These are phyloP conservation scores for Drosophila sp. DNA, from an alignment of 1,140 invertebrate species.

Conservation along the genomic window DNA sequence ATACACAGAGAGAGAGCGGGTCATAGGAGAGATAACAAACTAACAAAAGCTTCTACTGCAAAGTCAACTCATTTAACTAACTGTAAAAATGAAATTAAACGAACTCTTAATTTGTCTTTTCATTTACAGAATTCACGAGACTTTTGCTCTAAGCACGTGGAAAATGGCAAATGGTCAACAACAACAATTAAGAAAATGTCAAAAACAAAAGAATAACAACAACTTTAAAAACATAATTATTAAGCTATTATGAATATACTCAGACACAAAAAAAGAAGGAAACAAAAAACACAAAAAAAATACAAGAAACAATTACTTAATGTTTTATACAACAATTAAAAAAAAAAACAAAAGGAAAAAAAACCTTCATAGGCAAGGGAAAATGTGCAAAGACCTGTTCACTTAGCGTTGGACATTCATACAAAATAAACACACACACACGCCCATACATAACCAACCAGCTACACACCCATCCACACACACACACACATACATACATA, in stretches of 20 bases:
- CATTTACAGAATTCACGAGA: slow-evolving; percentile 87
- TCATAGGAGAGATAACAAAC: no score
- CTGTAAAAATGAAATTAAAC: slow-evolving; percentile 25
- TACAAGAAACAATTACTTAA: slow-evolving; percentile 46
- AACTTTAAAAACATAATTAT: slow-evolving; percentile 46
- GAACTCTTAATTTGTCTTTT: slow-evolving; percentile 30
- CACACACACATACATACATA: not conserved
- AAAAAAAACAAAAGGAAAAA: slow-evolving; percentile 31
- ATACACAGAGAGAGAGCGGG: no score
- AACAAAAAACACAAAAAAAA: slow-evolving; percentile 31
- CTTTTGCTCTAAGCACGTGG: slow-evolving; percentile 84
- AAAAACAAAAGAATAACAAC: slow-evolving; percentile 41
- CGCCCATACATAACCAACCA: slow-evolving; percentile 3
- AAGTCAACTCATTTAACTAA: no score
- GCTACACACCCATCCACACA: no score
- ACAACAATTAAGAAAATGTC: slow-evolving; percentile 15
- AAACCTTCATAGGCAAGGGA: slow-evolving; percentile 47
- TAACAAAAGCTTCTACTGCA: no score
- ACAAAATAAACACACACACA: not conserved
- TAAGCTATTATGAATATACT: slow-evolving; percentile 76
- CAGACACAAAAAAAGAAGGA: slow-evolving; percentile 53
- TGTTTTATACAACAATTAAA: slow-evolving; percentile 57
- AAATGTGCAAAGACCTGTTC: slow-evolving; percentile 13
- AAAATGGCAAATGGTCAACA: slow-evolving; percentile 20
- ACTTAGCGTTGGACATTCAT: slow-evolving; percentile 13